These are phyloP conservation scores for Chamaedrilus cognettii DNA, from an alignment of 2,888 invertebrate species.

Conservation along the genomic window DNA sequence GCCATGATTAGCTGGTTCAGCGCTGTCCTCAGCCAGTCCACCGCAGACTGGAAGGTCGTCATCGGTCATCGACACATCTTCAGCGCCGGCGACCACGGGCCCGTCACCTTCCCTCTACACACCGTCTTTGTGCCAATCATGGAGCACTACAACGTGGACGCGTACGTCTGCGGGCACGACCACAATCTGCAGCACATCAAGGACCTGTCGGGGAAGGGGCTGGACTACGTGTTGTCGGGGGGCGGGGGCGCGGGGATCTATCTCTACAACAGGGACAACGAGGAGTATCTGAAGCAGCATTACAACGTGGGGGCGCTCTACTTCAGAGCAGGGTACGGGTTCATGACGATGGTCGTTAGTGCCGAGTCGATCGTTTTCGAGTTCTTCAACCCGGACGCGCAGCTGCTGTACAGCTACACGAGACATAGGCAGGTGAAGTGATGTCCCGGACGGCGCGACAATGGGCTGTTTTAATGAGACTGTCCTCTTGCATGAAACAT, in stretches of 20 bases:
- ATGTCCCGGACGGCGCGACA: too few relatives aligned
- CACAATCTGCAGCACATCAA: conserved; percentile 28
- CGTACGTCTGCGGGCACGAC: conserved; percentile 28
- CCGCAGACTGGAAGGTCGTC: conserved; percentile 18
- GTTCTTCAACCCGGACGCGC: neutral
- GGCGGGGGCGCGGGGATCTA: conserved; percentile 17
- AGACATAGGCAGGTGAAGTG: too few relatives aligned
- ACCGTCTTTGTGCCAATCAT: conserved; percentile 8
- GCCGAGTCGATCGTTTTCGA: neutral
- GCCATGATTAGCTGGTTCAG: conserved; percentile 17
- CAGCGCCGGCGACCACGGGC: conserved; percentile 11
- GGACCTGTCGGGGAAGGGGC: neutral
- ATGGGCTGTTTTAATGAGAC: too few relatives aligned
- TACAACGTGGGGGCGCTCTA: conserved; percentile 6
- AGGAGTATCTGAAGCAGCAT: conserved; percentile 1
- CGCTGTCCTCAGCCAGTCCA: conserved; percentile 7
- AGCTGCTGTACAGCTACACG: neutral
- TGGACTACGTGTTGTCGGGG: conserved; percentile 19
- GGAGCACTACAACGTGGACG: conserved; percentile 17
- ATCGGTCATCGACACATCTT: conserved; percentile 21
- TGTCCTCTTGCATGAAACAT: too few relatives aligned
- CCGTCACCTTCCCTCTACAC: neutral
- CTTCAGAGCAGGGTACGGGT: conserved; percentile 18
- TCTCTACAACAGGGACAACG: conserved; percentile 1
- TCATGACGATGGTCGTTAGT: neutral